Conservation (phyloP, 1,140 invertebrate species). For the Apis dorsata region DNA sequence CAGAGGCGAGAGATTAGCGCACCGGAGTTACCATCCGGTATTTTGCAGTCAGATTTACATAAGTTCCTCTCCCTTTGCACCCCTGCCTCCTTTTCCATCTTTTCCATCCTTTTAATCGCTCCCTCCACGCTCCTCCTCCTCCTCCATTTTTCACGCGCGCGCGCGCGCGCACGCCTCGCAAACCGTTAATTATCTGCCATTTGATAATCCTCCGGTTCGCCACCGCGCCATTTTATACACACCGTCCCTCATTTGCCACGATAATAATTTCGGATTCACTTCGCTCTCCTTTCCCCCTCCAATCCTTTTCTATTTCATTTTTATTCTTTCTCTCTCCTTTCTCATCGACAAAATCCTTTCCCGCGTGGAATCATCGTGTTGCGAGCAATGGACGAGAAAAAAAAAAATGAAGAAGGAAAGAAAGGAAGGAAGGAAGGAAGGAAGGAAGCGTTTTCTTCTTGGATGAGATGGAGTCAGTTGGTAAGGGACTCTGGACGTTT, state of each 20-base stretch:
- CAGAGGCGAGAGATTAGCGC: constrained; percentile 66
- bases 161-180: neutral
- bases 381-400: neutral
- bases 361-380: neutral
- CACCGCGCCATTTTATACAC: neutral
- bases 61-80: constrained; percentile 48
- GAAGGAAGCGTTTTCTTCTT: neutral
- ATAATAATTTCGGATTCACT: constrained; percentile 4
- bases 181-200: constrained; percentile 49
- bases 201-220: constrained; percentile 41
- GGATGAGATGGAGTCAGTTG: neutral
- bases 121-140: neutral
- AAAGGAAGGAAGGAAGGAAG: no score
- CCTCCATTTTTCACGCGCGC: constrained; percentile 42
- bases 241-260: constrained; percentile 20
- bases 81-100: neutral
- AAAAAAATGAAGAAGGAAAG: neutral
- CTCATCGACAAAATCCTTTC: neutral
- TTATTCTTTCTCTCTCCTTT: no score
- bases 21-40: constrained; percentile 70
- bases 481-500: neutral
- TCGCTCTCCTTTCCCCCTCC: no score
- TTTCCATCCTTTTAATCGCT: constrained; percentile 26
- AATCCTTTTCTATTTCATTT: no score
- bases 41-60: constrained; percentile 74